Base-by-base conservation (phyloP, 1,140 invertebrate genomes). In the Heliconius hewitsoni region DNA sequence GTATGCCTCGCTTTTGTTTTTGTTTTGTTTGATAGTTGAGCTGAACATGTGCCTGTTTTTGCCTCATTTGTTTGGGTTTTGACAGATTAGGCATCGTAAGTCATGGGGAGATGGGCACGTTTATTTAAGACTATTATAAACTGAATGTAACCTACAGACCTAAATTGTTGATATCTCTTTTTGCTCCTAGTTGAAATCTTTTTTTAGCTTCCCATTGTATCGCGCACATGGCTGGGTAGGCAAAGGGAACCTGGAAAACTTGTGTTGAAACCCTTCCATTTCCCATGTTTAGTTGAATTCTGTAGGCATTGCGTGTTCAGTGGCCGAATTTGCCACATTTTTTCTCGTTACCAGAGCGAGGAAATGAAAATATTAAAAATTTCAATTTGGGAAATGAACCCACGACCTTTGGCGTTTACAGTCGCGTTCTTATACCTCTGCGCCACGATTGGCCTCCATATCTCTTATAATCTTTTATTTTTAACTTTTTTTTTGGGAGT, bases 11-110 rank as follows among this genome's bases (percentile, higher is more conserved):
- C 73, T 72, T 23, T 83, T 84, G 83, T 81, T 83, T 88, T 83
- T 85, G 84, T 87, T 87, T 87, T 87, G 83, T 86, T 83, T 86
- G 81, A 83, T 86, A 83, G 83, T 83, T 74, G 73, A 52, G 46
- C 39, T 55, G 30, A 74, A 83, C 82, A 79, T 84, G 80, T 80
- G 82, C 79, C 79, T 77, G 34, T 83, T 73, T 81, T 82, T 71
- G 57, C 78, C 30, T 50, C 76, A 60, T 75, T 78, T 78, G 71
- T 16, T 57, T 46, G 30, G 74, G 60, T 66, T 76, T 74, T 81
- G 81, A 84, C 76, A 60, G 77, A 84, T 82, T 81, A 76, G 80
- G 71, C 52, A 76, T 76, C 71, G 27, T 66, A 66, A 66, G 30
- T 66, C 27, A 66, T 66, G 60, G 60, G 11, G 9, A 66, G 27